These are phyloP conservation scores for Agrilus planipennis DNA, from an alignment of 1,140 invertebrate genomes.

Conservation along the genomic window DNA sequence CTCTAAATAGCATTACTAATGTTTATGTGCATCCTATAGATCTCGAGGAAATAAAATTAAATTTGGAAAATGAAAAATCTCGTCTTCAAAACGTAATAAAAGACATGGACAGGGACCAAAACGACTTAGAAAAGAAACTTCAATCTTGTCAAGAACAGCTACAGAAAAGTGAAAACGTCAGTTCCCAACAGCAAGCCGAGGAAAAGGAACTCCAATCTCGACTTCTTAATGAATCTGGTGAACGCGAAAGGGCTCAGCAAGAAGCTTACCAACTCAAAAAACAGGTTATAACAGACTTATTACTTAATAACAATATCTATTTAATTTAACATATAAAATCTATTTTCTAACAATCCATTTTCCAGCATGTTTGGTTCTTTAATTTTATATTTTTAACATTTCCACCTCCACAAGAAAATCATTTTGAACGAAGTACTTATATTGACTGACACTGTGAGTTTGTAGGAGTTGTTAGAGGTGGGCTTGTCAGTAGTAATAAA, in stretches of 20 bases:
- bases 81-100: conserved; percentile 58
- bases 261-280: conserved; percentile 62
- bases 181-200: conserved; percentile 57
- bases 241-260: conserved; percentile 57
- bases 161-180: conserved; percentile 51
- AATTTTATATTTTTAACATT: too few relatives aligned
- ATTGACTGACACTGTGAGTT: too few relatives aligned
- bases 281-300: conserved; percentile 38
- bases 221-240: conserved; percentile 61
- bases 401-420: too few relatives aligned
- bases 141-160: conserved; percentile 55
- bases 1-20: neutral
- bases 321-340: too few relatives aligned
- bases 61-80: conserved; percentile 56
- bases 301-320: too few relatives aligned
- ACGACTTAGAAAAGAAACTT: conserved; percentile 52
- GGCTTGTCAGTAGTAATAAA: too few relatives aligned
- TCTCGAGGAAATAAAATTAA: conserved; percentile 62
- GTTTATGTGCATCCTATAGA: conserved; percentile 33
- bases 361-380: too few relatives aligned
- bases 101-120: conserved; percentile 61
- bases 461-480: too few relatives aligned
- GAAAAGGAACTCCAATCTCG: conserved; percentile 71
- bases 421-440: too few relatives aligned
- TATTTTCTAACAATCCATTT: too few relatives aligned